Evolutionary conservation across 2,888 invertebrate species (phyloP).

Genomic region (Megamerina dolium): DNA sequence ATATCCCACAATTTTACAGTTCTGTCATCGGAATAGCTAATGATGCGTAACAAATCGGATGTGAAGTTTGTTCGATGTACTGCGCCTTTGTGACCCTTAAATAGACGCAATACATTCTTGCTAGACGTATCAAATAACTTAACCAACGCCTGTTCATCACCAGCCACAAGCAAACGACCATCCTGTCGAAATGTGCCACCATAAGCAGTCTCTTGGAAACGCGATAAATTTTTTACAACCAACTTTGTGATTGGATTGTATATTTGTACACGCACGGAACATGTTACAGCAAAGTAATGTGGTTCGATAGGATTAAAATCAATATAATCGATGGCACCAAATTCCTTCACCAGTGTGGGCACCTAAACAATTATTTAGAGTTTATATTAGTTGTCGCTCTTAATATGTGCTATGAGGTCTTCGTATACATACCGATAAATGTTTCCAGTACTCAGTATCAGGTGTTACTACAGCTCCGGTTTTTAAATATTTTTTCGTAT

Average conservation of each 20-base stretch:
- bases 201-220: conserved; percentile 76
- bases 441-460: conserved; percentile 83
- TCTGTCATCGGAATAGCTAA: conserved; percentile 90
- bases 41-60: conserved; percentile 67
- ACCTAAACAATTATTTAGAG: conserved; percentile 51
- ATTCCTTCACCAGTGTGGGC: conserved; percentile 85
- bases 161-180: conserved; percentile 77
- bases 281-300: conserved; percentile 86
- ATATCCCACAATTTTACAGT: conserved; percentile 87
- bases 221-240: conserved; percentile 73
- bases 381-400: background rate
- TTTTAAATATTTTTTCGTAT: conserved; percentile 37
- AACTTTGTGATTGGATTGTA: conserved; percentile 82
- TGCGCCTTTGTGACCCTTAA: conserved; percentile 75
- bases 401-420: no score
- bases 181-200: conserved; percentile 79
- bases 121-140: conserved; percentile 83
- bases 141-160: conserved; percentile 82
- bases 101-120: conserved; percentile 74
- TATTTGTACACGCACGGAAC: conserved; percentile 80
- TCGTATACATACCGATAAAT: conserved; percentile 71
- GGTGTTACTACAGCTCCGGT: conserved; percentile 59
- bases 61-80: conserved; percentile 80
- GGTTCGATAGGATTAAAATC: conserved; percentile 87
- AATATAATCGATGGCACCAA: conserved; percentile 84